Conservation (phyloP, 1,140 invertebrate species). For the Hypothenemus hampei region DNA sequence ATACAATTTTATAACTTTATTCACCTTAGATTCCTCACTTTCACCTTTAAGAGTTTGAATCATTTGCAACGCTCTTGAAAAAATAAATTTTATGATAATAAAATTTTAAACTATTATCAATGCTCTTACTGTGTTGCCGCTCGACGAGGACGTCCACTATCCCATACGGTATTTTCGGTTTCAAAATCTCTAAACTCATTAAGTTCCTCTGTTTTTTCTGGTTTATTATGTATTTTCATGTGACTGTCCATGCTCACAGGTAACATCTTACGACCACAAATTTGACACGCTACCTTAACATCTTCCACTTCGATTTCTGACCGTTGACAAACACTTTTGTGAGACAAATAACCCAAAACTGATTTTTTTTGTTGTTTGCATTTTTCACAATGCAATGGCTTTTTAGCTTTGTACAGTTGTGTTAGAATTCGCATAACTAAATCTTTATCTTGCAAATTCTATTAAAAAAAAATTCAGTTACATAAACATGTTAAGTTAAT, state of each 20-base stretch:
- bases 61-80: constrained; percentile 16
- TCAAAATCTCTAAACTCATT: too few species aligned
- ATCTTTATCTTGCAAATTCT: constrained; percentile 37
- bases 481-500: neutral
- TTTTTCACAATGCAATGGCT: constrained; percentile 52
- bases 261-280: constrained; percentile 53
- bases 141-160: constrained; percentile 25
- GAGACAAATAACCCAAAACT: constrained; percentile 57
- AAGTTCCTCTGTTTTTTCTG: neutral
- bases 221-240: constrained; percentile 26
- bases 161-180: too few species aligned
- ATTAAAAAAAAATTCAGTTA: constrained; percentile 13
- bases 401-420: constrained; percentile 38
- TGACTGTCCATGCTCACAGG: constrained; percentile 50
- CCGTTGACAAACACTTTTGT: constrained; percentile 58
- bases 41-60: constrained; percentile 6
- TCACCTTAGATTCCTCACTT: neutral
- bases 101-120: neutral
- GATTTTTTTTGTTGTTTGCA: constrained; percentile 54
- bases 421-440: constrained; percentile 35
- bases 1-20: neutral
- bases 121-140: constrained; percentile 33
- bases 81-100: constrained; percentile 1
- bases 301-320: constrained; percentile 51
- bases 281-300: constrained; percentile 50